Conservation (phyloP, 2,113 vertebrate species). For the Microcebus tavaratra region DNA sequence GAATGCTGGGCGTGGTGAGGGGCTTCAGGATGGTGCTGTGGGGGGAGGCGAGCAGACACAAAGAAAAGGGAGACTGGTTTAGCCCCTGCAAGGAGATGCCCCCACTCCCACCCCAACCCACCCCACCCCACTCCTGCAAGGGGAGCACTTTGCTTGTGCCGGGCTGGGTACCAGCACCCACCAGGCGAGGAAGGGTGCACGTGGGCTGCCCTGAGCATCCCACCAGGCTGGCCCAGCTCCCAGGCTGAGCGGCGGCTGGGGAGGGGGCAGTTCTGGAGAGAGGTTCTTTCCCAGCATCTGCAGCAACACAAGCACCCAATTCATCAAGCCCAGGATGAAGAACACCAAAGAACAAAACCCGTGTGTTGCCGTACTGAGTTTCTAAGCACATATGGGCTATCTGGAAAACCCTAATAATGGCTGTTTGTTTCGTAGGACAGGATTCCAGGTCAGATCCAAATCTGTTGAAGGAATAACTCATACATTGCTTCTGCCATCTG, state of each 20-base stretch:
- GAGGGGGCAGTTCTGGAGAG: not conserved
- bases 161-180: not conserved
- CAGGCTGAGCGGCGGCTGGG: not conserved
- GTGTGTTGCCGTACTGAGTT: not conserved
- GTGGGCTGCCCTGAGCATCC: not conserved
- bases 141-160: not conserved
- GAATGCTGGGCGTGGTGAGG: conserved; percentile 82
- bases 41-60: not conserved
- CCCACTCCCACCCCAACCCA: not conserved
- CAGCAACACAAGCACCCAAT: not conserved
- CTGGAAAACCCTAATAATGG: not conserved
- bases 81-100: not conserved
- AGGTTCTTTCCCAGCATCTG: not conserved
- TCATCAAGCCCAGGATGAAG: not conserved
- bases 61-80: not conserved
- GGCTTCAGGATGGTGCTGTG: conserved; percentile 83
- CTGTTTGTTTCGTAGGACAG: not conserved
- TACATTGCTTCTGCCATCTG: not conserved
- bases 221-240: not conserved
- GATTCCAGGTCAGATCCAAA: not conserved
- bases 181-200: not conserved
- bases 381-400: not conserved
- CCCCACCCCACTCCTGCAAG: not conserved
- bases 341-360: not conserved
- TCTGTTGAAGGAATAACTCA: not conserved